Evolutionary conservation across 2,888 invertebrate genomes (phyloP).

Genomic region (Ptilodon capucinus): DNA sequence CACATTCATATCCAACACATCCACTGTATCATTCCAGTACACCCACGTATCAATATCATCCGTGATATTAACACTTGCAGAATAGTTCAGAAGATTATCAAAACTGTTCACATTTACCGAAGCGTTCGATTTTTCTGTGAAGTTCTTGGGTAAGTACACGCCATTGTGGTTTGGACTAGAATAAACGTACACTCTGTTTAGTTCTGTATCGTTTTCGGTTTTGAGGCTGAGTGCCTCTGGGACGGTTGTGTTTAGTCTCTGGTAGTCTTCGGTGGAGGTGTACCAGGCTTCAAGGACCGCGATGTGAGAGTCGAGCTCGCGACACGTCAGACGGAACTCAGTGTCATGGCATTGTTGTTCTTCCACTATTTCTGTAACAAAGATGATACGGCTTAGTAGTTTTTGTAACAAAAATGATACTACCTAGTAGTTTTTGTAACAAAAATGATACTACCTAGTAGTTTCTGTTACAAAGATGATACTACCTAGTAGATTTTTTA

Average conservation of each 20-base stretch:
- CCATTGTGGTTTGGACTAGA: constrained; percentile 78
- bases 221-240: constrained; percentile 47
- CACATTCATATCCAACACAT: constrained; percentile 59
- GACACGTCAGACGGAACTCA: constrained; percentile 84
- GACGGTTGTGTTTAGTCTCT: constrained; percentile 48
- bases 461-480: too few species aligned
- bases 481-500: too few species aligned
- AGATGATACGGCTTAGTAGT: too few species aligned
- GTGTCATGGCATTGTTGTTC: constrained; percentile 84
- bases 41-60: constrained; percentile 42
- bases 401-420: too few species aligned
- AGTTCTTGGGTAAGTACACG: constrained; percentile 59
- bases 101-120: too few species aligned
- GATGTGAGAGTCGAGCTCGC: constrained; percentile 84
- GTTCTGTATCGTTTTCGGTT: constrained; percentile 70
- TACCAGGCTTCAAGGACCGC: constrained; percentile 85
- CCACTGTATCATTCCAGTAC: constrained; percentile 53
- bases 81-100: too few species aligned
- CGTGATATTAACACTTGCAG: constrained; percentile 27
- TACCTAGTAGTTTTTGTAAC: too few species aligned
- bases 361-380: constrained; percentile 85
- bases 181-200: constrained; percentile 67
- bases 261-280: constrained; percentile 63
- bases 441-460: too few species aligned
- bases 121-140: constrained; percentile 58